phyloP scores from a whole-genome alignment of 2,113 vertebrate species.

The Tragelaphus imberbis region DNA sequence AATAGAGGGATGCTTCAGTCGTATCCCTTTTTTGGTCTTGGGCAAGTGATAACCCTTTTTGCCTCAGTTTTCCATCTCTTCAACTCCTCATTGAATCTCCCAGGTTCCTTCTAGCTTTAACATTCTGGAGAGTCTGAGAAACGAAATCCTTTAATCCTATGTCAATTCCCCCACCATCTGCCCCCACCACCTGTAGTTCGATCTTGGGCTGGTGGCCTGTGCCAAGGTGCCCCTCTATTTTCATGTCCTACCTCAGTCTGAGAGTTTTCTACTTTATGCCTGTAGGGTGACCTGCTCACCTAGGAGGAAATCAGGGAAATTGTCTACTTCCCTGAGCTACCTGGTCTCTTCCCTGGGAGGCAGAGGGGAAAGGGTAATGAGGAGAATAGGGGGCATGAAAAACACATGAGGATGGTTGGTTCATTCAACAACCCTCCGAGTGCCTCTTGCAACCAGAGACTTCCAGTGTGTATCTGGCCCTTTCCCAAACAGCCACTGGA shows the following conservation, averaged over 20 bases:
- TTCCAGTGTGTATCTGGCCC: background rate
- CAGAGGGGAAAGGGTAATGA: background rate
- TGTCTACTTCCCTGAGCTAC: background rate
- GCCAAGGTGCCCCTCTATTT: background rate
- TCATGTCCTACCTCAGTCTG: background rate
- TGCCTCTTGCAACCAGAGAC: background rate
- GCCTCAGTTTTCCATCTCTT: background rate
- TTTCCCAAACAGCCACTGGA: background rate
- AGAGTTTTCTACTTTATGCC: background rate
- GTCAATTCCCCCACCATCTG: background rate
- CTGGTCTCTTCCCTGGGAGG: background rate
- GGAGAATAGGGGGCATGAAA: background rate
- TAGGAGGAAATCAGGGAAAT: background rate
- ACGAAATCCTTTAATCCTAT: background rate
- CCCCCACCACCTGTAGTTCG: background rate
- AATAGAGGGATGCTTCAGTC: background rate
- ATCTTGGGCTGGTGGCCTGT: background rate
- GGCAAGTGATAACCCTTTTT: background rate
- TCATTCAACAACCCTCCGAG: background rate
- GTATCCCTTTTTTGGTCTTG: background rate
- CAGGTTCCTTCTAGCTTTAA: background rate
- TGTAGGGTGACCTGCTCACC: background rate
- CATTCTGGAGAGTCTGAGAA: background rate
- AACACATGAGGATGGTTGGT: background rate
- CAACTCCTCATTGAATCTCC: background rate